These are phyloP conservation scores for Tolmerus cingulatus DNA, from an alignment of 2,888 invertebrate species.

Conservation along the genomic window DNA sequence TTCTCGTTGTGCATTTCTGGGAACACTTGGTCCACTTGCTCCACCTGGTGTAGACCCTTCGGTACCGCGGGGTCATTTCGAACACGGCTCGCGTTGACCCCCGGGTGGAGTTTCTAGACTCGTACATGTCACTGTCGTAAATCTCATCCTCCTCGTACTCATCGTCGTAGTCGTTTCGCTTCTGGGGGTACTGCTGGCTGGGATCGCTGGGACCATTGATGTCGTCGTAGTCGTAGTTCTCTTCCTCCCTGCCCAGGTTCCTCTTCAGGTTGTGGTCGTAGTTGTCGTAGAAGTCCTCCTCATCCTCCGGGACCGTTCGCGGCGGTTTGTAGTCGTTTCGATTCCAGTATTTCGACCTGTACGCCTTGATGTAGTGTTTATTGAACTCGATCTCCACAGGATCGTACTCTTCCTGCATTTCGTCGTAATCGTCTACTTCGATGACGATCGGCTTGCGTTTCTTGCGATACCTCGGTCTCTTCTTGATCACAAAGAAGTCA, in stretches of 20 bases:
- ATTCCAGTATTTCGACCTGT: not conserved
- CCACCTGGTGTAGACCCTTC: conserved; percentile 77
- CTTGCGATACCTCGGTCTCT: conserved; percentile 51
- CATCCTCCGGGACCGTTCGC: not conserved
- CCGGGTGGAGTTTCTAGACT: conserved; percentile 51
- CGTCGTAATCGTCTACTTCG: conserved; percentile 53
- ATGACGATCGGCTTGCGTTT: conserved; percentile 53
- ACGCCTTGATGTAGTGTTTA: conserved; percentile 11
- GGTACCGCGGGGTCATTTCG: conserved; percentile 56
- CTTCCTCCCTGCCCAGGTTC: not conserved
- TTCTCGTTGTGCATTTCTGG: conserved; percentile 78
- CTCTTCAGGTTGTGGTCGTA: not conserved
- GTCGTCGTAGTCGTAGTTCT: conserved; percentile 27
- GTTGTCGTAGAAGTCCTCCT: not conserved
- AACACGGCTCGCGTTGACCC: conserved; percentile 55
- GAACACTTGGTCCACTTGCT: conserved; percentile 85
- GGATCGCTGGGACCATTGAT: not conserved
- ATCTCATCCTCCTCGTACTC: conserved; percentile 30
- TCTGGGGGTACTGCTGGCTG: not conserved
- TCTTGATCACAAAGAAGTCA: conserved; percentile 58
- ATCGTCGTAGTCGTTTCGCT: conserved; percentile 46
- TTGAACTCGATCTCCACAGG: conserved; percentile 6
- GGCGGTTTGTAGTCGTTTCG: conserved; percentile 13
- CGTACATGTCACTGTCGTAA: conserved; percentile 53
- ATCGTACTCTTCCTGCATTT: conserved; percentile 50